Base-by-base conservation (phyloP, 2,888 invertebrate species). In the Dryomyza anilis region DNA sequence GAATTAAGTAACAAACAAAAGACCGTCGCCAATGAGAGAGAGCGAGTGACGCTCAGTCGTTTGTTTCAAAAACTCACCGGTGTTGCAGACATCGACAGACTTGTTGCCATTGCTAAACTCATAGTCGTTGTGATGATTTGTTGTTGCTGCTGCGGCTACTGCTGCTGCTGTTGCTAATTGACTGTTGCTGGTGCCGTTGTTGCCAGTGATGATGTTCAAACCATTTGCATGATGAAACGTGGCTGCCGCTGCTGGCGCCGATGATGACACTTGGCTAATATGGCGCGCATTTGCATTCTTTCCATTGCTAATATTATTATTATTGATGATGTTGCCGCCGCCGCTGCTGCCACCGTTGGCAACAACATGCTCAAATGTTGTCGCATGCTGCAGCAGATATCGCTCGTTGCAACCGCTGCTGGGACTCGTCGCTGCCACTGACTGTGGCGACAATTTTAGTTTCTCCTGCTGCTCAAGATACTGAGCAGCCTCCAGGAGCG, bases 381-480 rank as follows among this genome's bases (percentile, higher is more conserved):
- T 39, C 10, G 63, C 50, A 27, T 71, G 68, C 45, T 66, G 67
- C 55, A 67, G 48, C 45, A 63, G 66, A 64, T 19, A 46, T n/a
- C 67, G 70, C 52, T 71, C 70, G n/a, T 69, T 65, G 48, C 48
- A 64, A 23, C 46, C 53, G 46, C 19, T 48, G 64, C 50, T 60
- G n/a, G n/a, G n/a, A n/a, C n/a, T n/a, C 45, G 30, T 36, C 59
- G 12, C 60, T 66, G 46, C 67, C 52, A 52, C 48, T 57, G 63
- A 67, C 48, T 61, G 71, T 57, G 76, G 74, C 33, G 76, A 73
- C 65, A 70, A 63, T 65, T 76, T 67, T 6, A 71, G 69, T 72
- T 77, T 71, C 71, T 81, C 82, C 70, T 78, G 79, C 76, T 78
- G 75, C 75, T 81, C 83, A 74, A 83, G 60, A 70, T 64, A 82